phyloP scores from a whole-genome alignment of 2,797 vertebrate species.

The Adrianichthys oophorus region DNA sequence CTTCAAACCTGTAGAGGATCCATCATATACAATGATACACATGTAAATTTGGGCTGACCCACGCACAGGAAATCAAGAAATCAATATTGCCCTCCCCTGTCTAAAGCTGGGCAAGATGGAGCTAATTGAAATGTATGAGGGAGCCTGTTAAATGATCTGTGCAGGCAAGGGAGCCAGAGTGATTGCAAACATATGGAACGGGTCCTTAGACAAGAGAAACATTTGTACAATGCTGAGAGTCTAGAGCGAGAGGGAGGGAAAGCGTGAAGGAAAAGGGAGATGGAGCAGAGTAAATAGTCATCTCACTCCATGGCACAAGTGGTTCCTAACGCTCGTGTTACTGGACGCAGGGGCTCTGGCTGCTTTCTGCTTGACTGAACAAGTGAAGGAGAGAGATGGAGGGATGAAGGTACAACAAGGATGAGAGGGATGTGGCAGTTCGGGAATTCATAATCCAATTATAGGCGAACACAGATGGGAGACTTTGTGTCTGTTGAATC shows the following conservation, averaged over 20 bases:
- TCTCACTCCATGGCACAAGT: slow-evolving; percentile 4
- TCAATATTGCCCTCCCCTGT: slow-evolving; percentile 70
- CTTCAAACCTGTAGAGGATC: slow-evolving; percentile 61
- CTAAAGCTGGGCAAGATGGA: slow-evolving; percentile 60
- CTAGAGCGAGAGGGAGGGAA: slow-evolving; percentile 26
- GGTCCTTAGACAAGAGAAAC: slow-evolving; percentile 75
- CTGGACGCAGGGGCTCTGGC: slow-evolving; percentile 22
- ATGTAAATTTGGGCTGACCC: slow-evolving; percentile 63
- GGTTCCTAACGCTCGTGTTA: slow-evolving; percentile 27
- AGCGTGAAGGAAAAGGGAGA: neutral
- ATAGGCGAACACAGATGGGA: slow-evolving; percentile 36
- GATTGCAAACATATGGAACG: slow-evolving; percentile 77
- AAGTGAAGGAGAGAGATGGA: slow-evolving; percentile 29
- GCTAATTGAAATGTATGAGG: slow-evolving; percentile 80
- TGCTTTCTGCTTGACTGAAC: slow-evolving; percentile 36
- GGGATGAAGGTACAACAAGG: slow-evolving; percentile 13
- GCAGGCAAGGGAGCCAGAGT: slow-evolving; percentile 65
- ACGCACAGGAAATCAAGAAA: slow-evolving; percentile 67
- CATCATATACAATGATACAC: slow-evolving; percentile 65
- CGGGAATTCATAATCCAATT: slow-evolving; percentile 48
- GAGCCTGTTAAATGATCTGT: slow-evolving; percentile 73
- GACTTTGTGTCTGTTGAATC: slow-evolving; percentile 31
- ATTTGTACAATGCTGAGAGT: slow-evolving; percentile 64
- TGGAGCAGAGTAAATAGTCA: neutral
- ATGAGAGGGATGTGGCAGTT: slow-evolving; percentile 19